Evolutionary conservation across 2,797 vertebrate species (phyloP).

Genomic region (Sebastiscus albofasciatus): DNA sequence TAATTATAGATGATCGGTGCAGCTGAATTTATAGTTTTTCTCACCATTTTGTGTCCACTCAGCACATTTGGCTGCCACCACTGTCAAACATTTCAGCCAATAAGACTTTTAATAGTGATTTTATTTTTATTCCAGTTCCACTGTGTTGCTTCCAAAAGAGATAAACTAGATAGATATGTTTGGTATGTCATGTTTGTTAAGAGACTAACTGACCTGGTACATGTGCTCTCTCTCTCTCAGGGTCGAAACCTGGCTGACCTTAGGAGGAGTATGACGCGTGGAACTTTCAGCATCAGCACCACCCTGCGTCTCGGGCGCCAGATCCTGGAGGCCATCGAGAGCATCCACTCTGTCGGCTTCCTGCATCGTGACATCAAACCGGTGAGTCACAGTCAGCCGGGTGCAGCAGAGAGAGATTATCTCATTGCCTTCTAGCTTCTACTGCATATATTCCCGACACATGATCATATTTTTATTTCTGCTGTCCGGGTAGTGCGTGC

Average conservation of each 20-base stretch:
- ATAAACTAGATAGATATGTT: neutral
- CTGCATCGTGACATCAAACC: constrained; percentile 99
- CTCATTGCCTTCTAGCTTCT: neutral
- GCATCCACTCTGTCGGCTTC: constrained; percentile 98
- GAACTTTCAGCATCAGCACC: constrained; percentile 96
- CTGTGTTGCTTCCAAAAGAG: neutral
- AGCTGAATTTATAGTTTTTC: neutral
- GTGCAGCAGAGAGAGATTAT: neutral
- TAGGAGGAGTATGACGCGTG: constrained; percentile 92
- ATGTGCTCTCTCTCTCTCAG: constrained; percentile 68
- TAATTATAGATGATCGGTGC: constrained; percentile 2
- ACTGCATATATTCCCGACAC: neutral
- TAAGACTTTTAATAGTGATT: neutral
- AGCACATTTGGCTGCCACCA: neutral
- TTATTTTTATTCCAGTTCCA: neutral
- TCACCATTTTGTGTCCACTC: neutral
- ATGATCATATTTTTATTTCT: neutral
- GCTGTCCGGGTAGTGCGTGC: neutral
- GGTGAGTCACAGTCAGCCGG: constrained; percentile 76
- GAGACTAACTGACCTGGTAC: neutral
- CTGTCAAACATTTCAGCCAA: neutral
- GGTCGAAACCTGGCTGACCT: constrained; percentile 97
- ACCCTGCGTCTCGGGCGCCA: constrained; percentile 94
- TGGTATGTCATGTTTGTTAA: neutral
- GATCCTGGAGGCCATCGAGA: constrained; percentile 97